Evolutionary conservation across 2,113 vertebrate genomes (phyloP), one percentile per base, ranked within the genome.

Genomic region (Hemibagrus wyckioides): DNA sequence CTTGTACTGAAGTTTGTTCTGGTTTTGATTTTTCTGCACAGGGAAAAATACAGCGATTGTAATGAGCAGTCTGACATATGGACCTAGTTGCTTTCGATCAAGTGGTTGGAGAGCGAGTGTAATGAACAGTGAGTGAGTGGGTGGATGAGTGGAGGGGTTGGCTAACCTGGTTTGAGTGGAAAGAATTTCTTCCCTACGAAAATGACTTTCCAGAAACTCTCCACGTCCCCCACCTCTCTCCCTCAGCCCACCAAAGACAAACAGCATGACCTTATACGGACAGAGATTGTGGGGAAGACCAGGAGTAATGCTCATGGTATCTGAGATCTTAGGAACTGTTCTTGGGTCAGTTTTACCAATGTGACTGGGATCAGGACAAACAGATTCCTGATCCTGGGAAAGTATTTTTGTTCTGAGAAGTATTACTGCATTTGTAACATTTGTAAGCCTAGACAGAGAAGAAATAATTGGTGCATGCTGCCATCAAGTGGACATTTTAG

Each of bases 131-230:
- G 50, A 85, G 73, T 36, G 65, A 77, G 76, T 75, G 71, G 75
- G 63, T 48, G 61, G n/a, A 75, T 71, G 63, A 73, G 69, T 75
- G 63, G 87, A 82, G 77, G 73, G 76, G 63, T 79, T 85, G 71
- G 76, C 76, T 91, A 88, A 89, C 88, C 88, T 89, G 79, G 82
- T 87, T 89, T 75, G 61, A 90, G 83, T 89, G 85, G 88, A 92
- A 91, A 88, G 90, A 90, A 92, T 90, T 85, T 88, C 83, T 88
- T 90, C 77, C 48, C 63, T 86, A 86, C 85, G 83, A 91, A 90
- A 92, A 90, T 75, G 57, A 89, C 86, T 89, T 92, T 85, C 89
- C 85, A 89, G 85, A 84, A 86, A 84, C 80, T 65, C 82, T 84
- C 67, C 39, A 48, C 48, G 33, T 39, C 15, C 57, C 79, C 86